A percentile compares a stretch with the other conserved stretches of the same genome.
These are phyloP conservation scores for Myrmophylax atrothorax DNA, from an alignment of 2,113 vertebrate genomes.

Conservation along the genomic window DNA sequence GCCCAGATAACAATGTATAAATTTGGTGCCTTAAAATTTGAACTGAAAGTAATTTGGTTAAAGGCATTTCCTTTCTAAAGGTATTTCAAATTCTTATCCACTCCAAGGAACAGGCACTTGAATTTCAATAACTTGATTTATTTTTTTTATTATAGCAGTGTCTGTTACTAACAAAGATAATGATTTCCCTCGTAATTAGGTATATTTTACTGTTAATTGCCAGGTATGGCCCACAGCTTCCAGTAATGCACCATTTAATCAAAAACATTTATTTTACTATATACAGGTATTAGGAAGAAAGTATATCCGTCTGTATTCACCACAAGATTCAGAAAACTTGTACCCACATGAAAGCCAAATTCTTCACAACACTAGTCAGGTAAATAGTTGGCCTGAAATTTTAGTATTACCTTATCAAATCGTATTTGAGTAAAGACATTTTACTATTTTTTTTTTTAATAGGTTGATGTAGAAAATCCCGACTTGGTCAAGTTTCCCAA, in stretches of 20 bases:
- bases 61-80: background rate
- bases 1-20: background rate
- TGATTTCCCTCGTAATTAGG: background rate
- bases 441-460: background rate
- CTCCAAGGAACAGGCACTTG: background rate
- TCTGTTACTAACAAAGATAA: background rate
- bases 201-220: background rate
- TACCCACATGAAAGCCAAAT: conserved; percentile 90
- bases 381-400: conserved; percentile 33
- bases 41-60: background rate
- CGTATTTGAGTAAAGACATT: background rate
- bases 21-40: background rate
- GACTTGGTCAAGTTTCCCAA: conserved; percentile 83
- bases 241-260: background rate
- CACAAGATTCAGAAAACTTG: conserved; percentile 82
- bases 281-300: conserved; percentile 91
- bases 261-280: background rate
- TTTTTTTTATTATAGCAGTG: background rate
- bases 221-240: background rate
- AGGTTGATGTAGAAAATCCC: conserved; percentile 93
- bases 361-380: conserved; percentile 97
- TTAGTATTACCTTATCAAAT: background rate
- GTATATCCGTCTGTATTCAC: conserved; percentile 89
- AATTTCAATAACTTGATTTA: background rate
- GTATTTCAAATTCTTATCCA: background rate